Conservation (phyloP, 2,113 vertebrate genomes). For the Apeltes quadracus region DNA sequence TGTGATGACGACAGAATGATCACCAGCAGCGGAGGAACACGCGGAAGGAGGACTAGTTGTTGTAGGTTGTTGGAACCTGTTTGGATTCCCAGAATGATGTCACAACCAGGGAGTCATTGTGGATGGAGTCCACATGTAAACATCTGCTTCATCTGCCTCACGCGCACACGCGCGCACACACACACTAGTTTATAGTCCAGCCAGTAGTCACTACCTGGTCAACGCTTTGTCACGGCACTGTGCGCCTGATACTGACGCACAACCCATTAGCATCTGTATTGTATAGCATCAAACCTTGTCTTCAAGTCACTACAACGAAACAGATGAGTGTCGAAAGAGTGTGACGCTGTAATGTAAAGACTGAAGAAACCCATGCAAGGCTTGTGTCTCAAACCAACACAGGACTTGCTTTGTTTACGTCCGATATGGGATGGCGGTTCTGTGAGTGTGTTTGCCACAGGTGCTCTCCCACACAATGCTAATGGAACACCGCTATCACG, state of each 20-base stretch:
- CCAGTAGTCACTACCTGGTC: no score
- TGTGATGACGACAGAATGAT: background rate
- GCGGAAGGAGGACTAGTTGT: background rate
- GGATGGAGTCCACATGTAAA: conserved; percentile 68
- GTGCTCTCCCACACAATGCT: no score
- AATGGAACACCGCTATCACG: no score
- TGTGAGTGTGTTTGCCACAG: no score
- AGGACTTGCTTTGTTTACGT: background rate
- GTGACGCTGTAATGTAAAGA: background rate
- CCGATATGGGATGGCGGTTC: no score
- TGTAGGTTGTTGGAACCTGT: conserved; percentile 16
- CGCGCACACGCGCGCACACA: conserved; percentile 14
- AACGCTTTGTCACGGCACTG: no score
- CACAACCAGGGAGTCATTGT: conserved; percentile 51
- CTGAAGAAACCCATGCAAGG: background rate
- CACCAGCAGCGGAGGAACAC: background rate
- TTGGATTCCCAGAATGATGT: conserved; percentile 52
- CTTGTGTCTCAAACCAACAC: background rate
- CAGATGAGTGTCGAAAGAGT: no score
- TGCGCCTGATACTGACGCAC: background rate
- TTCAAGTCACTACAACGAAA: no score
- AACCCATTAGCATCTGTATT: no score
- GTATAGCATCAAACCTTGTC: no score
- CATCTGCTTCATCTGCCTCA: conserved; percentile 58
- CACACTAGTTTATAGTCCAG: background rate